phyloP scores from a whole-genome alignment of 2,888 invertebrate genomes.

The Nomada lathburiana region DNA sequence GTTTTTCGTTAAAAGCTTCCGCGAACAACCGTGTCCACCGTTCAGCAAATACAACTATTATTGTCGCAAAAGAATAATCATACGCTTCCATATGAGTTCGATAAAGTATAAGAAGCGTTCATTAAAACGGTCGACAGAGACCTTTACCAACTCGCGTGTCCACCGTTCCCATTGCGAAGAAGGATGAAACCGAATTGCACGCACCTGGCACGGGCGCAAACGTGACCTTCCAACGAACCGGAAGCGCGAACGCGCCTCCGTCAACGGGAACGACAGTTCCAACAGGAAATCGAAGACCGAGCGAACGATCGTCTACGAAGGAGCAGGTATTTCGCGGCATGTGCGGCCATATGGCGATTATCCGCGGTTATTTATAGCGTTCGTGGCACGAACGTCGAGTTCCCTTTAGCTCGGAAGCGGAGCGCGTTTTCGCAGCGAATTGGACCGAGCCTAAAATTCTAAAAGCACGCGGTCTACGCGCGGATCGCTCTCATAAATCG shows the following conservation, averaged over 20 bases:
- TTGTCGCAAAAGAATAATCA: too few relatives aligned
- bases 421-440: constrained; percentile 58
- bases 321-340: constrained; percentile 54
- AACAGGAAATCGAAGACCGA: constrained; percentile 49
- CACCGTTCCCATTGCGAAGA: too few relatives aligned
- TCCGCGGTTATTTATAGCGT: constrained; percentile 73
- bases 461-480: constrained; percentile 55
- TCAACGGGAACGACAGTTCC: background rate
- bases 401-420: constrained; percentile 42
- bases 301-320: constrained; percentile 26
- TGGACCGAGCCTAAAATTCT: constrained; percentile 67
- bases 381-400: constrained; percentile 51
- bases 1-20: too few relatives aligned
- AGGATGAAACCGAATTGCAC: too few relatives aligned
- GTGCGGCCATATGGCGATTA: constrained; percentile 75
- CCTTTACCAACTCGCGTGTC: too few relatives aligned
- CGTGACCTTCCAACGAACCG: background rate
- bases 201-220: too few relatives aligned
- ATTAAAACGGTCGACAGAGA: too few relatives aligned
- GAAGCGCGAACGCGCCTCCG: background rate
- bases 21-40: too few relatives aligned
- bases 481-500: constrained; percentile 76
- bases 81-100: too few relatives aligned
- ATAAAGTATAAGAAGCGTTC: too few relatives aligned
- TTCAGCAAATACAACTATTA: too few relatives aligned